phyloP scores from a whole-genome alignment of 2,113 vertebrate species.

The Cyprinodon brontotheroides region DNA sequence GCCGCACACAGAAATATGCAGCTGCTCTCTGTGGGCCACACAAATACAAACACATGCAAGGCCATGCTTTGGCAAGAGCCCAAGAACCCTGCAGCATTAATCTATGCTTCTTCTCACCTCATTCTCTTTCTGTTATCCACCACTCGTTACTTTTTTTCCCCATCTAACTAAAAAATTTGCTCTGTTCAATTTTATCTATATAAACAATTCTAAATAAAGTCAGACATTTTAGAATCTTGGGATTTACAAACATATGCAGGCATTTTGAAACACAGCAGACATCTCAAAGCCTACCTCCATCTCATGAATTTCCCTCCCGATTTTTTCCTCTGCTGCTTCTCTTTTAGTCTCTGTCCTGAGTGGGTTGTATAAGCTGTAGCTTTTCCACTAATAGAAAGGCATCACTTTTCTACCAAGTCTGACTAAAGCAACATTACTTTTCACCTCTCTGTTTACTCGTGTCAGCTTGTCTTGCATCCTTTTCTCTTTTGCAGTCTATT shows the following conservation, averaged over 20 bases:
- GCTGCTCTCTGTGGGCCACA: conserved; percentile 52
- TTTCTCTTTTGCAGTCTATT: not conserved
- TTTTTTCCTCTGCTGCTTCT: not conserved
- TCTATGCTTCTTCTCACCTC: conserved; percentile 55
- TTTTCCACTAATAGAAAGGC: not conserved
- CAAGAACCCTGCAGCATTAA: conserved; percentile 57
- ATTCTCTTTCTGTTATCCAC: conserved; percentile 41
- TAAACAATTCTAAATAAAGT: conserved; percentile 10
- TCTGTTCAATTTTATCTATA: conserved; percentile 33
- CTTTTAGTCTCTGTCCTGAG: not conserved
- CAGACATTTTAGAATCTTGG: not conserved
- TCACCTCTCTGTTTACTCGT: not conserved
- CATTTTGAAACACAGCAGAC: not conserved
- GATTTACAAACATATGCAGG: not conserved
- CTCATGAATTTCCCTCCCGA: not conserved
- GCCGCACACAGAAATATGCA: conserved; percentile 54
- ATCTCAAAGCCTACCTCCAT: not conserved
- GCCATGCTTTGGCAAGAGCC: conserved; percentile 62
- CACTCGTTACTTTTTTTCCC: conserved; percentile 39
- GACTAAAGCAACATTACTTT: not conserved
- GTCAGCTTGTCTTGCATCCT: not conserved
- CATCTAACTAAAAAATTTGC: conserved; percentile 29
- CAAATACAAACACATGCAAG: conserved; percentile 24
- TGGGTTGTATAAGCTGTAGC: conserved; percentile 5
- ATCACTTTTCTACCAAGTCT: not conserved